Evolutionary conservation across 2,888 invertebrate species (phyloP), one percentile per base, ranked within the genome.

Genomic region (Luperina testacea): DNA sequence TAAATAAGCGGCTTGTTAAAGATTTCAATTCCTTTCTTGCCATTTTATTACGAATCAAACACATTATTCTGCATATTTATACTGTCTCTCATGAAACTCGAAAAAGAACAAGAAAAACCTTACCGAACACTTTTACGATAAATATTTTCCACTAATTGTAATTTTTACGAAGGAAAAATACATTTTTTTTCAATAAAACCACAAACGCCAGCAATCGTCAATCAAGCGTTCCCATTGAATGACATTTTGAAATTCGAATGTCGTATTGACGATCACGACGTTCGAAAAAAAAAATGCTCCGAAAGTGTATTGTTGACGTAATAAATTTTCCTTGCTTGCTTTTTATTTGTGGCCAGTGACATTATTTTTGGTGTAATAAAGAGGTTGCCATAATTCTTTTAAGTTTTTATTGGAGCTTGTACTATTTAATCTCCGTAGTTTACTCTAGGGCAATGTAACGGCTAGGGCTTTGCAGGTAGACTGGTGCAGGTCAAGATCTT

Each of bases 171-270:
- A 48, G 32, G 11, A 32, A 64, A 76, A 64, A 67, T n/a, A 20
- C 38, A 59, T 64, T 63, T 84, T 84, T 76, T 15, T 45, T 68
- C 68, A 75, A 72, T 69, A 74, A n/a, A 71, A 64, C 24, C 65
- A 77, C 87, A 84, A 77, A 63, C 85, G 77, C 76, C 61, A 76
- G 69, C 73, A 86, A 78, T 72, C 79, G 84, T 72, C 84, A 81
- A 81, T 86, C 80, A 83, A 75, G 78, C 88, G 83, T 80, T 13
- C 24, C 59, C 68, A 78, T 79, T 77, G 77, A 82, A 69, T 71
- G 81, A 73, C 88, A 76, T 53, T 74, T 80, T 80, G 75, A 85
- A 88, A 85, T 83, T 89, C 77, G 78, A 89, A 89, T 76, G 85
- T 74, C 75, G 65, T 67, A 81, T 80, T 70, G 65, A 77, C 72